phyloP scores from a whole-genome alignment of 1,140 invertebrate species.

The Camponotus pennsylvanicus region DNA sequence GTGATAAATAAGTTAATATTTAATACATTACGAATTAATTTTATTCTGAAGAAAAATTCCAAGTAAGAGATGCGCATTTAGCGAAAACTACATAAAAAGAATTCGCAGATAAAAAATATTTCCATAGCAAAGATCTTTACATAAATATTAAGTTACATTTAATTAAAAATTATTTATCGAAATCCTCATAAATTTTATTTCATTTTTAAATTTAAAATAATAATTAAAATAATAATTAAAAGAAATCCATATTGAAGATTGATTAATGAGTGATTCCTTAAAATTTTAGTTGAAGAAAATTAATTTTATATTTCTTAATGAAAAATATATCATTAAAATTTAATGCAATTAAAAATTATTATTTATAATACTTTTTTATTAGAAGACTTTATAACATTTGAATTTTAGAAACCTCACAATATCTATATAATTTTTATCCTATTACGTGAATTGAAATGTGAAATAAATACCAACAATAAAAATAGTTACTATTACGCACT shows the following conservation, averaged over 20 bases:
- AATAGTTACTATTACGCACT: not conserved
- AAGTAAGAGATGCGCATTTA: too few species aligned
- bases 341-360: not conserved
- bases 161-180: not conserved
- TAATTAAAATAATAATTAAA: too few species aligned
- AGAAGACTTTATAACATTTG: not conserved
- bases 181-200: too few species aligned
- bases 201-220: not conserved
- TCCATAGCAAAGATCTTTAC: not conserved
- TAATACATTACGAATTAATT: not conserved
- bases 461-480: slow-evolving; percentile 5
- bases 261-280: too few species aligned
- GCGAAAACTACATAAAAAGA: too few species aligned
- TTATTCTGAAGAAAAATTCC: not conserved
- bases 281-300: not conserved
- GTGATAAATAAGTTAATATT: slow-evolving; percentile 15
- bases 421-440: not conserved
- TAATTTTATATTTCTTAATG: not conserved
- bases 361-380: not conserved
- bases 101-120: not conserved
- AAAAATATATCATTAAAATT: slow-evolving; percentile 1
- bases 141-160: not conserved
- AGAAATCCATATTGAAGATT: not conserved
- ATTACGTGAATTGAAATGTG: not conserved
- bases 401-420: not conserved